phyloP scores from a whole-genome alignment of 2,888 invertebrate genomes.

The Gibbula magus region DNA sequence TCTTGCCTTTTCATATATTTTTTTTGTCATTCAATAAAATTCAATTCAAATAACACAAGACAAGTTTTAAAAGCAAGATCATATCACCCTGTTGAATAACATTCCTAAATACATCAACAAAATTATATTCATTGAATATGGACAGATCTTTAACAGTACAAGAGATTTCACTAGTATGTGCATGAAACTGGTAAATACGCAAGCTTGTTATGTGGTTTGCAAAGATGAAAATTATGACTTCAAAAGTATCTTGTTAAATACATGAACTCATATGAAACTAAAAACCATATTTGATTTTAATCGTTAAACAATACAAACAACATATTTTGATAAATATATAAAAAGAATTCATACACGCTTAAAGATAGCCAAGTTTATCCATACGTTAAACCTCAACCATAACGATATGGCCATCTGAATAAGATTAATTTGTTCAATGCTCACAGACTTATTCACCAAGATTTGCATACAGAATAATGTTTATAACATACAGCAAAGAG shows the following conservation, averaged over 20 bases:
- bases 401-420: neutral
- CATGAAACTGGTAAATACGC: neutral
- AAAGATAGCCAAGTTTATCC: neutral
- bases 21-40: neutral
- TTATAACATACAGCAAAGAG: conserved; percentile 6
- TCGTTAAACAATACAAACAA: neutral
- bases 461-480: neutral
- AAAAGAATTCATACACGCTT: neutral
- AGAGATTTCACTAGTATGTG: conserved; percentile 5
- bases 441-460: neutral
- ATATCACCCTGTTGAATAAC: conserved; percentile 22
- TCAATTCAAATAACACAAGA: neutral
- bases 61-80: conserved; percentile 13
- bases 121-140: conserved; percentile 12
- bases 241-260: neutral
- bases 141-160: neutral
- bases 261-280: conserved; percentile 15
- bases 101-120: conserved; percentile 21
- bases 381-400: neutral
- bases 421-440: neutral
- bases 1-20: neutral
- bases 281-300: conserved; percentile 16
- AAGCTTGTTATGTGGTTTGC: conserved; percentile 11
- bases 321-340: neutral
- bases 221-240: conserved; percentile 1